Evolutionary conservation across 2,797 vertebrate genomes (phyloP), one percentile per base, ranked within the genome.

Genomic region (Tapera naevia): DNA sequence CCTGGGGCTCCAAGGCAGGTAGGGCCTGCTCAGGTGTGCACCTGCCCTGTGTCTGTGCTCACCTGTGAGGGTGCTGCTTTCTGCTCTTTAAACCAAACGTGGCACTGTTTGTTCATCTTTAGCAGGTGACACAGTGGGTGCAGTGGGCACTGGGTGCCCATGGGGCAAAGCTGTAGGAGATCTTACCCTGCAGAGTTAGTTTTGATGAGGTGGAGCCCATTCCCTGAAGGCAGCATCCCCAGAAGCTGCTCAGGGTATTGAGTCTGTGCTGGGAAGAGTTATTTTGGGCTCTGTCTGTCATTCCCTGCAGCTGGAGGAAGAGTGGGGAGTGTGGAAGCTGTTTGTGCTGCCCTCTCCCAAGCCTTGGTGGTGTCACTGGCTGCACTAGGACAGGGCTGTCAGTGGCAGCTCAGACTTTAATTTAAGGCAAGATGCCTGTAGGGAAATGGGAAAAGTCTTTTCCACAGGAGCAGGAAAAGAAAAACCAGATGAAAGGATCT

Each of bases 121-220:
- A 65, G 41, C 14, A 48, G 39, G 17, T 33, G 21, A 13, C 1
- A 0, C 3, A 50, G n/a, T 19, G 9, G 7, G 3, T 11, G n/a
- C 50, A 46, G 46, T 22, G 46, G 46, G 46, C 46, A 46, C 46
- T 46, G 46, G 46, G 46, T 46, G 46, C 43, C 43, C 23, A 16
- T 14, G 37, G 64, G 76, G 32, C 4, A 15, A 13, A 25, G n/a
- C 62, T 70, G 51, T 24, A 19, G 23, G 50, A 50, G 23, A 8
- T 7, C 21, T 45, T 11, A 28, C 10, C 13, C 30, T 41, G 23
- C 32, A 24, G 51, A 64, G 12, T 24, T 15, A 19, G 7, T 27
- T n/a, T 27, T 65, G 19, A 45, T n/a, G n/a, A n/a, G n/a, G n/a
- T n/a, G n/a, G n/a, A n/a, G n/a, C n/a, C n/a, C n/a, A n/a, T n/a